phyloP scores from a whole-genome alignment of 2,797 vertebrate species.

The Anolis apletophallus region DNA sequence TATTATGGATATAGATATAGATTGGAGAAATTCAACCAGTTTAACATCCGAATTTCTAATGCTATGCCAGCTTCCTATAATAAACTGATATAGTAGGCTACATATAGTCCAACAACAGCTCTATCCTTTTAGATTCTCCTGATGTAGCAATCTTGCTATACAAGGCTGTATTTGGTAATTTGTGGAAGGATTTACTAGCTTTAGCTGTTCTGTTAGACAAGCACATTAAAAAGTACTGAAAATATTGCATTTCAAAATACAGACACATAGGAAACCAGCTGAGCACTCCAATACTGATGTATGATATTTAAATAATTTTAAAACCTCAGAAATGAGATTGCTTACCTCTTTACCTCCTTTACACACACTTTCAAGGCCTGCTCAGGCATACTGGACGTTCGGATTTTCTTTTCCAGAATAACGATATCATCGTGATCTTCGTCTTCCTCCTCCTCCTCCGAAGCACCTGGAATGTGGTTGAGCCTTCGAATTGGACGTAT shows the following conservation, averaged over 20 bases:
- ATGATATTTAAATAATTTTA: background rate
- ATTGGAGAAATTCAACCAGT: background rate
- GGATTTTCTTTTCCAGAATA: constrained; percentile 90
- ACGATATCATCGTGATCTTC: constrained; percentile 90
- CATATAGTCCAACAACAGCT: too few species aligned
- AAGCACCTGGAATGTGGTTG: constrained; percentile 78
- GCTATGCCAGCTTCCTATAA: background rate
- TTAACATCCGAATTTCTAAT: background rate
- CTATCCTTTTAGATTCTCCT: too few species aligned
- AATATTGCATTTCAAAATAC: background rate
- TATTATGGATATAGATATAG: too few species aligned
- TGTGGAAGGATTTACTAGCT: background rate
- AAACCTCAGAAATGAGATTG: background rate
- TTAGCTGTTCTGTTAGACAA: background rate
- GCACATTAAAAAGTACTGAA: background rate
- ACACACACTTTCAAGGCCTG: constrained; percentile 91
- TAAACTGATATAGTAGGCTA: too few species aligned
- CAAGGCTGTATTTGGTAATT: background rate
- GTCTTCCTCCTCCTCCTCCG: constrained; percentile 91
- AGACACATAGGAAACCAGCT: background rate
- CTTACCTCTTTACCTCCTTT: constrained; percentile 94
- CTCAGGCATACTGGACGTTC: constrained; percentile 90
- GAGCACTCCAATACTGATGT: background rate
- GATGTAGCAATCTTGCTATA: too few species aligned
- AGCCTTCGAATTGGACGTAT: constrained; percentile 81